Percentiles rank a stretch among this genome's conserved stretches.
These are phyloP conservation scores for Coleophora deauratella DNA, from an alignment of 2,888 invertebrate species.

Conservation along the genomic window DNA sequence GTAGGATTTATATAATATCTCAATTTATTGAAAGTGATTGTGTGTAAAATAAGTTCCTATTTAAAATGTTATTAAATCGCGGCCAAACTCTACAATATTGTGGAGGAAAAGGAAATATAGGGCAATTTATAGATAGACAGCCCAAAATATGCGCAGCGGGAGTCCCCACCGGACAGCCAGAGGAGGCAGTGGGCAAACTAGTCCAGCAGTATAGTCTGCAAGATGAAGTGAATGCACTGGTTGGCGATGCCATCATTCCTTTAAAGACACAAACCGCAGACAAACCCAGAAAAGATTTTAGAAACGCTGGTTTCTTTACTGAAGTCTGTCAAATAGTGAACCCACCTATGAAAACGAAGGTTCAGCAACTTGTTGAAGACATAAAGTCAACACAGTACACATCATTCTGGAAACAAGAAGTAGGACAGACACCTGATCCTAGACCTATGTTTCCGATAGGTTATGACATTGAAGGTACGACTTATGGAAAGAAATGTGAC, in stretches of 20 bases:
- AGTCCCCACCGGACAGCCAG: conserved; percentile 19
- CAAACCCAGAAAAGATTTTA: conserved; percentile 18
- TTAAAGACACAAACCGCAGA: conserved; percentile 17
- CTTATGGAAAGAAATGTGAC: conserved; percentile 23
- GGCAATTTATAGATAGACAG: conserved; percentile 32
- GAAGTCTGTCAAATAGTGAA: conserved; percentile 23
- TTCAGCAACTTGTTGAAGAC: conserved; percentile 27
- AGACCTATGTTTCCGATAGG: conserved; percentile 25
- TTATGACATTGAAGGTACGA: conserved; percentile 17
- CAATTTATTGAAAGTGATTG: too few relatives aligned
- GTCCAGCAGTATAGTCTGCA: conserved; percentile 26
- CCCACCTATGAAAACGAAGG: conserved; percentile 28
- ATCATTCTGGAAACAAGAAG: conserved; percentile 30
- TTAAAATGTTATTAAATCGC: too few relatives aligned
- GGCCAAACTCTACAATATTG: too few relatives aligned
- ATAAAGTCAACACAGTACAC: conserved; percentile 24
- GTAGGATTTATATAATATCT: too few relatives aligned
- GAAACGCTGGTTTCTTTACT: conserved; percentile 22
- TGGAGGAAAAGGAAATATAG: conserved; percentile 35
- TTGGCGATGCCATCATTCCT: conserved; percentile 27
- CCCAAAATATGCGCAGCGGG: conserved; percentile 32
- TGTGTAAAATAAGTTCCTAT: too few relatives aligned
- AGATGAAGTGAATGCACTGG: conserved; percentile 34
- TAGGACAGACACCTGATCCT: conserved; percentile 25
- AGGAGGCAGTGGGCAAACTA: conserved; percentile 14